Base-by-base conservation (phyloP, 2,797 vertebrate genomes). In the Monodelphis domestica region DNA sequence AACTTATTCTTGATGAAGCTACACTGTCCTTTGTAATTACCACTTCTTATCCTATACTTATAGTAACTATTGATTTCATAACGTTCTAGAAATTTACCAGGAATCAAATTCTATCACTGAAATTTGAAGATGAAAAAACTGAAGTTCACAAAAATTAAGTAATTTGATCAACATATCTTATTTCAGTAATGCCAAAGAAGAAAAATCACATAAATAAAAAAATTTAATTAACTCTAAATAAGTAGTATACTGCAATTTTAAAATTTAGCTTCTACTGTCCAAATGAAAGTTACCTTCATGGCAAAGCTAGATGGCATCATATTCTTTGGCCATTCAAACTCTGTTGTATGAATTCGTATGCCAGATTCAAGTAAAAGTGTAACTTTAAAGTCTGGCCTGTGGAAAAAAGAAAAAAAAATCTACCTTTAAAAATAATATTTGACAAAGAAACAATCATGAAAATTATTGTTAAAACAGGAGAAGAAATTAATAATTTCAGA, bases 271-370 rank as follows among this genome's bases (percentile, higher is more conserved):
- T 94, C 87, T 91, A 93, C 5, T 38, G 84, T 29, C 26, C 51
- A 96, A 89, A 38, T n/a, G 51, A 88, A 28, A 56, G 94, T 98
- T 98, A 99, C 99, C 99, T 99, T 99, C 99, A 99, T 99, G 4
- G 99, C 99, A 98, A 99, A 99, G 95, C 99, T 98, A 0, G 99
- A 99, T 0, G 99, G 99, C 99, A 99, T 99, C 98, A 99, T 98
- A 97, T 99, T 99, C 97, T 99, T 99, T 0, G 99, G 99, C 99
- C 99, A 99, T 97, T 99, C 99, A 9, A 99, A 99, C 97, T 99
- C 99, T 0, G 99, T 99, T 0, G 99, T 98, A 98, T 99, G 99
- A 95, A 99, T 99, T 70, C 99, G 98, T 88, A 99, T 99, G 2
- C 99, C 99, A 7, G 99, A 99, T 89, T 99, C 99, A 24, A 99